Base-by-base conservation (phyloP, 1,140 invertebrate species). In the Drosophila orosa region DNA sequence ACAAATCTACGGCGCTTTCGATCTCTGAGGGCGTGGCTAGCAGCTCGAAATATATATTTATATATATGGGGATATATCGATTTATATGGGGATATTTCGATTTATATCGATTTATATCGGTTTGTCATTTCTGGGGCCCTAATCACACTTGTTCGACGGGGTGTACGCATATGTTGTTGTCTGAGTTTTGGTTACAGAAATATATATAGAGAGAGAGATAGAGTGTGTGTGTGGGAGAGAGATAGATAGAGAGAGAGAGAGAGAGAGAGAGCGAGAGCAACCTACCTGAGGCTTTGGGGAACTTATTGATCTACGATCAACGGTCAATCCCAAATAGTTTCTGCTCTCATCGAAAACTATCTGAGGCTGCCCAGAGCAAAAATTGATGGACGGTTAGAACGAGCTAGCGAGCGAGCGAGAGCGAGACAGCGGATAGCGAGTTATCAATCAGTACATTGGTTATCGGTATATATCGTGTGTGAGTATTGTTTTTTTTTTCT, bases 361-460 rank as follows among this genome's bases (percentile, higher is more conserved):
- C 68, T 71, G 66, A 72, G 68, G 73, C 78, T 71, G 74, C 62
- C 68, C 81, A 61, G 81, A 85, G 81, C 66, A 80, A 72, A 67
- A 69, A 61, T 50, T 47, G 25, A 78, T 73, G 58, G 73, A 33
- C 69, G 47, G 37, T 62, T 60, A 80, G 61, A 82, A 78, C 68
- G 71, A 87, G 76, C 76, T 71, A 90, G 85, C 80, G 69, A 74
- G 74, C 74, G 77, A 78, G 83, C 80, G 65, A 76, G 78, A 86
- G 78, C 78, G 75, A 87, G 76, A 74, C 56, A 86, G 83, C 83
- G 62, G 62, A 71, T 59, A 73, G 76, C 59, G 45, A 58, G 25
- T 52, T 54, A 80, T 60, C 63, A 69, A 61, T 76, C 71, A 76
- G 58, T 59, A 73, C 19, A 57, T 71, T 42, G 31, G 31, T 71